Percentiles rank a stretch among this genome's conserved stretches.
phyloP scores from a whole-genome alignment of 2,797 vertebrate species.

The Phalanger gymnotis region DNA sequence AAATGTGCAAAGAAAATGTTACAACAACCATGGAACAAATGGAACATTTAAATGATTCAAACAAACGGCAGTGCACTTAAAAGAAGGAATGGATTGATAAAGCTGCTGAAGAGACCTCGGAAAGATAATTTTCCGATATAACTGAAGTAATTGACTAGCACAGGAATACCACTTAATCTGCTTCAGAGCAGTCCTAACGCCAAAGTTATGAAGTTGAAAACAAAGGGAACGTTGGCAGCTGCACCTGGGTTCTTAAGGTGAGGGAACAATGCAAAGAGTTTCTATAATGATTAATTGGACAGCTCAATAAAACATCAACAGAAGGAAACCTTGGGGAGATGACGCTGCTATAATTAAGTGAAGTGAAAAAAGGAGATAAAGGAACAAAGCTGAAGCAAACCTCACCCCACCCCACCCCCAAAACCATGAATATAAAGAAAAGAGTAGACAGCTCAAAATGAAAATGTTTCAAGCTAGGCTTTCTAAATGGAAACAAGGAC shows the following conservation, averaged over 20 bases:
- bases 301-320: constrained; percentile 37
- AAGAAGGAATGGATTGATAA: not conserved
- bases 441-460: not conserved
- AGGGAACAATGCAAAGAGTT: constrained; percentile 36
- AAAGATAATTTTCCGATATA: constrained; percentile 46
- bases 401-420: not conserved
- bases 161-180: constrained; percentile 14
- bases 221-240: constrained; percentile 17
- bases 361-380: constrained; percentile 14
- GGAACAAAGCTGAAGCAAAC: not conserved
- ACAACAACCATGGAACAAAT: constrained; percentile 51
- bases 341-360: constrained; percentile 23
- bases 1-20: constrained; percentile 12
- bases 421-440: not conserved
- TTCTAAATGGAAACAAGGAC: not conserved
- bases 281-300: constrained; percentile 36
- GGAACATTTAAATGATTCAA: constrained; percentile 33
- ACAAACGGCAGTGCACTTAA: not conserved
- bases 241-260: constrained; percentile 19
- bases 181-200: not conserved
- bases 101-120: constrained; percentile 23
- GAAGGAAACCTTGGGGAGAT: not conserved
- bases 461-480: not conserved
- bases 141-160: constrained; percentile 28
- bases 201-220: constrained; percentile 9